These are phyloP conservation scores for Carterocephalus palaemon DNA, from an alignment of 2,888 invertebrate genomes.

Conservation along the genomic window DNA sequence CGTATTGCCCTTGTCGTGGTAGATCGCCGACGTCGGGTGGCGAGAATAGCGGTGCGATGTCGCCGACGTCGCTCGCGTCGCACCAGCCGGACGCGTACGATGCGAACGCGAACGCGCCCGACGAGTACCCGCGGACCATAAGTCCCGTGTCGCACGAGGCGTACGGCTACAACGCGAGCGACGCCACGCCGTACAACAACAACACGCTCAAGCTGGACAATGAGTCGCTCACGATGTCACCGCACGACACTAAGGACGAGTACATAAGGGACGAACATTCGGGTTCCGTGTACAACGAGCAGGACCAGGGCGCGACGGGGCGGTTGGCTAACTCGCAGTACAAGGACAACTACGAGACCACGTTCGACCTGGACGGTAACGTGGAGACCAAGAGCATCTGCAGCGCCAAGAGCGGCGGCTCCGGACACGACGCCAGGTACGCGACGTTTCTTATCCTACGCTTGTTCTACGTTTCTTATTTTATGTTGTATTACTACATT, in stretches of 20 bases:
- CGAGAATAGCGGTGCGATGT: slow-evolving; percentile 69
- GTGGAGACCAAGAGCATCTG: slow-evolving; percentile 94
- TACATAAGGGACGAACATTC: slow-evolving; percentile 60
- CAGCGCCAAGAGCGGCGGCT: slow-evolving; percentile 87
- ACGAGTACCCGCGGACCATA: slow-evolving; percentile 61
- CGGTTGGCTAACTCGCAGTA: slow-evolving; percentile 66
- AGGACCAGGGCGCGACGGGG: slow-evolving; percentile 52
- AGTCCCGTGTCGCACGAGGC: slow-evolving; percentile 80
- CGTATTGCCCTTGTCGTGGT: slow-evolving; percentile 58
- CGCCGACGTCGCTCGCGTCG: slow-evolving; percentile 61
- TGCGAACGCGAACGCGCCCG: slow-evolving; percentile 46
- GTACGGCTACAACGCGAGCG: slow-evolving; percentile 71
- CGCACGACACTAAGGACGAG: slow-evolving; percentile 68
- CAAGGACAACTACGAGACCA: slow-evolving; percentile 89
- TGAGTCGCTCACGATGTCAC: slow-evolving; percentile 68
- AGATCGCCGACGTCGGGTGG: slow-evolving; percentile 72
- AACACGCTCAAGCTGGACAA: slow-evolving; percentile 72
- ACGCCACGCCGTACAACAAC: slow-evolving; percentile 63
- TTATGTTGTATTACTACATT: neutral
- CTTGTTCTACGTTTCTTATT: slow-evolving; percentile 14
- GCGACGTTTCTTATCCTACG: slow-evolving; percentile 29
- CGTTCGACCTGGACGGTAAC: slow-evolving; percentile 94
- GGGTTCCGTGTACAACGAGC: slow-evolving; percentile 58
- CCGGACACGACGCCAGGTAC: slow-evolving; percentile 89
- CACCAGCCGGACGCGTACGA: slow-evolving; percentile 53